Evolutionary conservation across 2,888 invertebrate species (phyloP), one percentile per base, ranked within the genome.

Genomic region (Agrotis ipsilon): DNA sequence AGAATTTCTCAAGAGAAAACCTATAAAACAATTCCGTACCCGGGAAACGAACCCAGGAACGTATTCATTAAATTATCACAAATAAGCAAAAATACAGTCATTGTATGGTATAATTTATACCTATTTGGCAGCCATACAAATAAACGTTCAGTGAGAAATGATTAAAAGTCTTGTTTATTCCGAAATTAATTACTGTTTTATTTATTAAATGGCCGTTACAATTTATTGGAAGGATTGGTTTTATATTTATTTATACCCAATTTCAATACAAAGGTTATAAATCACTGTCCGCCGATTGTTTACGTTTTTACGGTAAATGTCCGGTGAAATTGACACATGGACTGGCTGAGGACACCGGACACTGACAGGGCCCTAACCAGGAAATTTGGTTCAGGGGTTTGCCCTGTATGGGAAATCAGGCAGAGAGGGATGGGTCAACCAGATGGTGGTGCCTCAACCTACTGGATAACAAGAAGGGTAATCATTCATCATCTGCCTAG

Each of bases 51-150:
- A 39, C 1, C 11, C 39, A 9, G 39, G 39, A 39, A 39, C 0
- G 1, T 2, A 39, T 39, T 39, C 1, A 39, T 39, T 11, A 39
- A 39, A 11, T 39, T 39, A n/a, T n/a, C 32, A 24, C 19, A 48
- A 59, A 59, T 18, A 57, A 19, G 13, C 55, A 32, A 27, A 71
- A 46, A 18, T 51, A 13, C n/a, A 19, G 1, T 18, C 5, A 46
- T 43, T 4, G 21, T 61, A 49, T 43, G 13, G 2, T 27, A 13
- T 49, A 49, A 55, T 57, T 72, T 48, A 32, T 39, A n/a, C n/a
- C n/a, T n/a, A 16, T 39, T 64, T 32, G 7, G 18, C n/a, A n/a
- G 27, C n/a, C 6, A 14, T 43, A 46, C 19, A 7, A 46, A 45
- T 55, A 57, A 59, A 19, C 1, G 21, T 48, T 21, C 46, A 39